Percentiles rank a stretch among this genome's conserved stretches.
These are phyloP conservation scores for Drosophila orosa DNA, from an alignment of 1,140 invertebrate genomes.

Conservation along the genomic window DNA sequence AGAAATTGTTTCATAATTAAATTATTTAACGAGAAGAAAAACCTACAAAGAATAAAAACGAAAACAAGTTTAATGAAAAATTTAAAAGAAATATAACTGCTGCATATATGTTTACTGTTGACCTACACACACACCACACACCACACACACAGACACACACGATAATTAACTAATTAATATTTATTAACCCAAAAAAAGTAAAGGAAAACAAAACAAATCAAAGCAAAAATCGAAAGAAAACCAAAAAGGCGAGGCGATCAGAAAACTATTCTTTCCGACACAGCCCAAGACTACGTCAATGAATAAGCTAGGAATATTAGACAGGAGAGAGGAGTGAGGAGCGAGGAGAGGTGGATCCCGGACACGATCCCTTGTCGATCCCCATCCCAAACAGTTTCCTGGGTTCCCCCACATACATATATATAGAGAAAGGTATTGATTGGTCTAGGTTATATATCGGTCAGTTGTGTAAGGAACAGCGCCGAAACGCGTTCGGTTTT, in stretches of 20 bases:
- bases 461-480: constrained; percentile 37
- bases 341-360: not conserved
- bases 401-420: constrained; percentile 4
- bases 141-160: constrained; percentile 11
- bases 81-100: constrained; percentile 71
- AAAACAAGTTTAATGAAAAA: constrained; percentile 58
- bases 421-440: constrained; percentile 12
- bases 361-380: constrained; percentile 1
- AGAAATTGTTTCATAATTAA: constrained; percentile 75
- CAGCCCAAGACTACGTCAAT: constrained; percentile 34
- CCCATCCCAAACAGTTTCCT: constrained; percentile 14
- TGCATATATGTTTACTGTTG: constrained; percentile 80
- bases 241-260: constrained; percentile 10
- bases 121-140: constrained; percentile 24
- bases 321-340: not conserved
- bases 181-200: constrained; percentile 52
- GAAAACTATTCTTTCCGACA: constrained; percentile 30
- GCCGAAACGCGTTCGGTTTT: constrained; percentile 52
- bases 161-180: constrained; percentile 67
- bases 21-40: constrained; percentile 64
- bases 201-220: constrained; percentile 22
- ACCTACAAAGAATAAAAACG: constrained; percentile 41
- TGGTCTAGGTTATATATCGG: constrained; percentile 39
- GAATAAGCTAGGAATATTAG: constrained; percentile 24
- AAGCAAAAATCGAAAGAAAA: constrained; percentile 25